phyloP scores from a whole-genome alignment of 1,140 invertebrate species.

The Ceratitis capitata region DNA sequence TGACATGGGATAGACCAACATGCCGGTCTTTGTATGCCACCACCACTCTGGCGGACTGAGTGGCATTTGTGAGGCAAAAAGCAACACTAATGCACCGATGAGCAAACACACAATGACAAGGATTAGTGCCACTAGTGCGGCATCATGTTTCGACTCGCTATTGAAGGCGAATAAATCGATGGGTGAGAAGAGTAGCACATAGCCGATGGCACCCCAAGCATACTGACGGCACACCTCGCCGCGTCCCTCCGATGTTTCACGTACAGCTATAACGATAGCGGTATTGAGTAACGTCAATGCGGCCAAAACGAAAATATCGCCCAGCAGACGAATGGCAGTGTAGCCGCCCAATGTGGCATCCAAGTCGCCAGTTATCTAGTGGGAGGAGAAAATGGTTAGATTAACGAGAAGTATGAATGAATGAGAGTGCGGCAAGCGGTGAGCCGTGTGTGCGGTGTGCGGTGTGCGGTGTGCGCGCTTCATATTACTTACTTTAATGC shows the following conservation, averaged over 20 bases:
- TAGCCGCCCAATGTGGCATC: constrained; percentile 77
- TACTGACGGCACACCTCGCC: constrained; percentile 84
- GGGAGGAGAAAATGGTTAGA: not conserved
- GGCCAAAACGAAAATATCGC: constrained; percentile 80
- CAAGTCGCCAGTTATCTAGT: constrained; percentile 69
- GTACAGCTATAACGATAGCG: constrained; percentile 80
- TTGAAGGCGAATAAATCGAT: constrained; percentile 68
- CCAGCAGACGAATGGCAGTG: constrained; percentile 74
- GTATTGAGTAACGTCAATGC: constrained; percentile 77
- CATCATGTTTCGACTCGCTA: constrained; percentile 46
- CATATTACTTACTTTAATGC: constrained; percentile 65
- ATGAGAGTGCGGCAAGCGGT: not conserved
- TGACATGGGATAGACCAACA: constrained; percentile 77
- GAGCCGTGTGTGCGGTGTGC: too few relatives aligned
- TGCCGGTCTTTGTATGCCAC: constrained; percentile 82
- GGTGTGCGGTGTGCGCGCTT: not conserved
- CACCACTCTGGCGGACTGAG: constrained; percentile 82
- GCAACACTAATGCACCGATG: constrained; percentile 54
- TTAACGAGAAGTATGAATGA: not conserved
- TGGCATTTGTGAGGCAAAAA: constrained; percentile 70
- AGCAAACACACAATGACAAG: constrained; percentile 71
- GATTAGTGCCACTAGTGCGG: constrained; percentile 64
- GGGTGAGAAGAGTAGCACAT: constrained; percentile 76
- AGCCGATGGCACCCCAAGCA: constrained; percentile 78
- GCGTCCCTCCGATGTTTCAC: constrained; percentile 80